phyloP scores from a whole-genome alignment of 2,113 vertebrate species.

The Zosterops japonicus region DNA sequence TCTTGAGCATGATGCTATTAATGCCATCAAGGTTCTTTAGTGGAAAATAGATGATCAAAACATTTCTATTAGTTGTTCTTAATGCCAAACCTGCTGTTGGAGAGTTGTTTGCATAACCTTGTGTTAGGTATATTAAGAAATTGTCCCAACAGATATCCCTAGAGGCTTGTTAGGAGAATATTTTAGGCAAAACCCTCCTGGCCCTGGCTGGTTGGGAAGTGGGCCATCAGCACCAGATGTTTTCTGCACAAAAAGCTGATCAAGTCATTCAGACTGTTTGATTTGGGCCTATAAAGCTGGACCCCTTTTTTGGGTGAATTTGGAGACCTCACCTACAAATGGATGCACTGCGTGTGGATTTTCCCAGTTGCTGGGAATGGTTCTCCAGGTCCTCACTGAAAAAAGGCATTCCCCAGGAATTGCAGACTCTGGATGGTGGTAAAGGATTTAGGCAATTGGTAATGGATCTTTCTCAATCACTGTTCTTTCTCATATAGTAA shows the following conservation, averaged over 20 bases:
- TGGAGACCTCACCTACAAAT: not conserved
- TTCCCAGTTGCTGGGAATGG: not conserved
- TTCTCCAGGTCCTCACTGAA: not conserved
- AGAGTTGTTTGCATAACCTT: accelerated
- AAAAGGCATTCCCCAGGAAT: not conserved
- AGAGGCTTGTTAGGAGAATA: not conserved
- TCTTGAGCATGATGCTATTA: not conserved
- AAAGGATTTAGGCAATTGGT: not conserved
- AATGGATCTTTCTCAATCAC: not conserved
- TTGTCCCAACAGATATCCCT: not conserved
- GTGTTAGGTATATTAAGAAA: not conserved
- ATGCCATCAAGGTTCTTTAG: not conserved
- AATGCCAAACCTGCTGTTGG: not conserved
- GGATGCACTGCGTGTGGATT: not conserved
- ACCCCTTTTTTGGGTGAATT: not conserved
- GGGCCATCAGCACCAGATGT: not conserved
- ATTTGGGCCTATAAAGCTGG: not conserved
- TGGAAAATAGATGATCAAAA: not conserved
- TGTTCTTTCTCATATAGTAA: not conserved
- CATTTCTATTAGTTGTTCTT: not conserved
- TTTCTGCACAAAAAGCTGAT: not conserved
- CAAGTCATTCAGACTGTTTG: not conserved
- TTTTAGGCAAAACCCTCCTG: not conserved
- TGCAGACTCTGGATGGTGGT: not conserved
- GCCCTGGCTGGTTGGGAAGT: not conserved